Conservation (phyloP, 2,797 vertebrate genomes). For the Pseudochaenichthys georgianus region DNA sequence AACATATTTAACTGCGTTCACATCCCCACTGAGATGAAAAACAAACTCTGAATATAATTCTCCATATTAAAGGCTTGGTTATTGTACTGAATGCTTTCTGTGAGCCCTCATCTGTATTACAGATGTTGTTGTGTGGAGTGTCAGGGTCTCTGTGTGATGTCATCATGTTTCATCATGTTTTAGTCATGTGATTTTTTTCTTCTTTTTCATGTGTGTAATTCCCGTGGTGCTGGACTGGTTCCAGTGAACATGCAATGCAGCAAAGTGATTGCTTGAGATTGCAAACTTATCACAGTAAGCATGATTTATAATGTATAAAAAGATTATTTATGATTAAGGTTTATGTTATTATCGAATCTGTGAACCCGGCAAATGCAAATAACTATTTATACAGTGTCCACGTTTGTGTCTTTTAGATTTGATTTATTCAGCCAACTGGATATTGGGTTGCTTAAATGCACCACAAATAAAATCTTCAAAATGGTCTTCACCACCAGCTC, state of each 20-base stretch:
- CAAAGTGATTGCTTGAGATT: background rate
- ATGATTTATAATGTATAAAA: too few species aligned
- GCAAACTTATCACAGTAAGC: too few species aligned
- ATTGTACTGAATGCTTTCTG: background rate
- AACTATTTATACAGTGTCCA: background rate
- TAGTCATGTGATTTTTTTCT: background rate
- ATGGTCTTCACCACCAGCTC: too few species aligned
- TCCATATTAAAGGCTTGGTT: background rate
- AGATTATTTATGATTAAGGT: too few species aligned
- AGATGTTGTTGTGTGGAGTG: background rate
- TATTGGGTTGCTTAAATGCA: background rate
- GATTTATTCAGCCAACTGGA: background rate
- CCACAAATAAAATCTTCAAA: background rate
- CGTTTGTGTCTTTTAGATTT: background rate
- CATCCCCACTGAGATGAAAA: background rate
- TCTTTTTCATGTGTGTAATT: too few species aligned
- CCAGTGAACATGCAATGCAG: background rate
- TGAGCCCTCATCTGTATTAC: background rate
- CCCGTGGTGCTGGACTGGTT: background rate
- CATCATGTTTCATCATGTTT: background rate
- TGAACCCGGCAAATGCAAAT: background rate
- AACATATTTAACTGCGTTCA: background rate
- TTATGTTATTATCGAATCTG: background rate
- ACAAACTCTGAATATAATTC: background rate
- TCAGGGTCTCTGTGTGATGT: background rate